Evolutionary conservation across 2,888 invertebrate species (phyloP).

Genomic region (Chromoteleia sp.): DNA sequence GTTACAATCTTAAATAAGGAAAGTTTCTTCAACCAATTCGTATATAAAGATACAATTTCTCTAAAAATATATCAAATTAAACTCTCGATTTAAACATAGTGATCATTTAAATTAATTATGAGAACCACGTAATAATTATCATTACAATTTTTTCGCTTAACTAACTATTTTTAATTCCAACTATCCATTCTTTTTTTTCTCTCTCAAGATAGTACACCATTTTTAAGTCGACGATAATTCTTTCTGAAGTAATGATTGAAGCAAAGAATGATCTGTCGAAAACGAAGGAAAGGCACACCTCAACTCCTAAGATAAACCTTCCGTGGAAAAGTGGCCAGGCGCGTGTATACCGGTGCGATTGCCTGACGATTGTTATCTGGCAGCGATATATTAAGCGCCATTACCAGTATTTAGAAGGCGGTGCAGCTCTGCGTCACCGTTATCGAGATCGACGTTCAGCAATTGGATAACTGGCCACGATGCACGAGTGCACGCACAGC

Average conservation of each 20-base stretch:
- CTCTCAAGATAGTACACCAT: too few relatives aligned
- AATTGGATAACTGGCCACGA: conserved; percentile 69
- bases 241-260: conserved; percentile 22
- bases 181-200: too few relatives aligned
- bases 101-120: too few relatives aligned
- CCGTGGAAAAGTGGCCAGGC: conserved; percentile 75
- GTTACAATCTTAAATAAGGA: too few relatives aligned
- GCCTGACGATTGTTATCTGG: conserved; percentile 81
- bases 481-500: conserved; percentile 68
- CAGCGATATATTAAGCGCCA: conserved; percentile 82
- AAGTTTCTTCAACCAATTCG: too few relatives aligned
- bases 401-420: conserved; percentile 83
- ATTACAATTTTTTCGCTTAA: too few relatives aligned
- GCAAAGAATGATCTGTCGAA: conserved; percentile 48
- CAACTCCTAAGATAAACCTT: conserved; percentile 31
- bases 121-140: too few relatives aligned
- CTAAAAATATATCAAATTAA: too few relatives aligned
- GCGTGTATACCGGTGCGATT: conserved; percentile 76
- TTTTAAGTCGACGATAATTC: conserved; percentile 1
- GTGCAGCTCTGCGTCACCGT: conserved; percentile 74
- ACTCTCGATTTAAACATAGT: too few relatives aligned
- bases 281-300: conserved; percentile 34
- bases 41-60: too few relatives aligned
- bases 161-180: too few relatives aligned
- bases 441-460: conserved; percentile 77